These are phyloP conservation scores for Sphaerophoria taeniata DNA, from an alignment of 2,888 invertebrate genomes.

Conservation along the genomic window DNA sequence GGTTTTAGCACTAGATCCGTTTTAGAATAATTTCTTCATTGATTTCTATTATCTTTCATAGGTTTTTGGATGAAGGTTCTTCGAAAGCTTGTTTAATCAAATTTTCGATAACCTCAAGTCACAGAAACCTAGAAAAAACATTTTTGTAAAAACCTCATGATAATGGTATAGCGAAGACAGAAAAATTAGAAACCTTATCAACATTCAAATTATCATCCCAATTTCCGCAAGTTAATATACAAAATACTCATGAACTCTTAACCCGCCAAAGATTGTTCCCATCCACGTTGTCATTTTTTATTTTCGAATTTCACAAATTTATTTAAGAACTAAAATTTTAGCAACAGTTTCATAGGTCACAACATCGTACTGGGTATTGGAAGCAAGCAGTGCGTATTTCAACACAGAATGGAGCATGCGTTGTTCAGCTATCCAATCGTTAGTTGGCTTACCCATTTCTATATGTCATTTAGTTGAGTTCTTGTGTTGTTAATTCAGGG, in stretches of 20 bases:
- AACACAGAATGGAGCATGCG: conserved; percentile 55
- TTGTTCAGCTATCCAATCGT: conserved; percentile 39
- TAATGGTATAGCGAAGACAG: not conserved
- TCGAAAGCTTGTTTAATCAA: not conserved
- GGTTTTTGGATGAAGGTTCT: not conserved
- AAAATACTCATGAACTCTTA: conserved; percentile 61
- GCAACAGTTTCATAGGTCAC: conserved; percentile 49
- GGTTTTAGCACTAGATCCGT: too few species aligned
- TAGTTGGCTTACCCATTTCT: conserved; percentile 25
- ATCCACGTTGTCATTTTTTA: conserved; percentile 44
- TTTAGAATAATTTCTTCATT: not conserved
- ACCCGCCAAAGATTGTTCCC: conserved; percentile 45
- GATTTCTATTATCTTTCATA: not conserved
- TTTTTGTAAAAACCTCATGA: not conserved
- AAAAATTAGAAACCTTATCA: conserved; percentile 47
- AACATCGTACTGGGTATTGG: not conserved
- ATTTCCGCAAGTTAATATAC: conserved; percentile 71
- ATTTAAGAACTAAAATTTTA: conserved; percentile 37
- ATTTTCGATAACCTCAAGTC: conserved; percentile 17
- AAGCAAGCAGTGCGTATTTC: conserved; percentile 21
- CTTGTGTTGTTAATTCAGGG: conserved; percentile 16
- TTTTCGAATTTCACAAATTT: conserved; percentile 28
- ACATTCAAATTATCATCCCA: conserved; percentile 56
- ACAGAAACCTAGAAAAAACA: conserved; percentile 13
- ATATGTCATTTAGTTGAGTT: conserved; percentile 36